phyloP scores from a whole-genome alignment of 2,113 vertebrate species.

The Oncorhynchus nerka region DNA sequence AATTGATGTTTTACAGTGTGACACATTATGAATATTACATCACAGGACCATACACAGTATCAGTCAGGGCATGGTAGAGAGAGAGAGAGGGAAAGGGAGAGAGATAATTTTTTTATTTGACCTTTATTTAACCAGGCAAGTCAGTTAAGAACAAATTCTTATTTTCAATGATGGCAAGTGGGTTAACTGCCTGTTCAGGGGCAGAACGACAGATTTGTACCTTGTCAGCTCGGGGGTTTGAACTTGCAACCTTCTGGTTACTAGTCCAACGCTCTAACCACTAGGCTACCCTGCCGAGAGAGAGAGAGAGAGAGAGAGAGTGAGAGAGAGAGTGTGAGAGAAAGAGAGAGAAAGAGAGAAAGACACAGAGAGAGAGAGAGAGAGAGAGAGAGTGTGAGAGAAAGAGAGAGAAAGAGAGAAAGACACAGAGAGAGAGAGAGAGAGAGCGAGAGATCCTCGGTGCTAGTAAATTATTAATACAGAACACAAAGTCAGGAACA shows the following conservation, averaged over 20 bases:
- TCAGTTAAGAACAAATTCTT: too few species aligned
- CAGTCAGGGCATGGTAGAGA: slow-evolving; percentile 81
- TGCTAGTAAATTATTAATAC: slow-evolving; percentile 93
- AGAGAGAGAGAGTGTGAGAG: neutral
- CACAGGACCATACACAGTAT: slow-evolving; percentile 85
- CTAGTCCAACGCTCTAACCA: too few species aligned
- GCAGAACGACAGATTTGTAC: too few species aligned
- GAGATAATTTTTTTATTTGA: too few species aligned
- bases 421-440: too few species aligned
- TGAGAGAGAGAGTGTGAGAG: neutral
- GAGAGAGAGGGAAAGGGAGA: neutral
- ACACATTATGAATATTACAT: slow-evolving; percentile 99
- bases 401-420: neutral
- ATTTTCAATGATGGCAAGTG: too few species aligned
- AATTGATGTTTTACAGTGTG: slow-evolving; percentile 90
- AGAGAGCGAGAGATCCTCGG: slow-evolving; percentile 45
- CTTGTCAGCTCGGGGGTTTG: too few species aligned
- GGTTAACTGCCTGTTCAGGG: too few species aligned
- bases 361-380: too few species aligned
- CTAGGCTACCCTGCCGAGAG: neutral
- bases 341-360: neutral
- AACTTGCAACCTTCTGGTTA: too few species aligned
- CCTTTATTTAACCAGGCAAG: too few species aligned
- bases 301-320: neutral
- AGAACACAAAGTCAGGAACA: slow-evolving; percentile 86